These are phyloP conservation scores for Sciurus vulgaris DNA, from an alignment of 2,797 vertebrate species.

Conservation along the genomic window DNA sequence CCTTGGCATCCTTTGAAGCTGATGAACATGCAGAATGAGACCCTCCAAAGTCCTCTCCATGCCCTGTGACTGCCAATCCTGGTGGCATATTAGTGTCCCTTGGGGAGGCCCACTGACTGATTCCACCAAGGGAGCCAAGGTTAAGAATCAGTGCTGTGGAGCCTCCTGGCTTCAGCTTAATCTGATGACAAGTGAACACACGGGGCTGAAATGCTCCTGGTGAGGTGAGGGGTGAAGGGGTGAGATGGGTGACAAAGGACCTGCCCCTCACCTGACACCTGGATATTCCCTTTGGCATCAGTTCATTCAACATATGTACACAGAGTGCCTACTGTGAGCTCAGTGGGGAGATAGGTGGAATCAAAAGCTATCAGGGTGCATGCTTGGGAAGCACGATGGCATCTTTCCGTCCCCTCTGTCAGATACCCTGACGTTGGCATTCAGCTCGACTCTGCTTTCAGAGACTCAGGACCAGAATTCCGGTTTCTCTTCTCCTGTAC, in stretches of 20 bases:
- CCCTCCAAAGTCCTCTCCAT: not conserved
- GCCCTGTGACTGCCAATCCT: not conserved
- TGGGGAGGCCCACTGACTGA: not conserved
- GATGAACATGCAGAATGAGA: not conserved
- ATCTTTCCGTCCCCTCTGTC: not conserved
- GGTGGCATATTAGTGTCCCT: not conserved
- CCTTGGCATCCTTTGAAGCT: not conserved
- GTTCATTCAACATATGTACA: not conserved
- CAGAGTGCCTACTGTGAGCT: not conserved
- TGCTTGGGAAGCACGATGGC: not conserved
- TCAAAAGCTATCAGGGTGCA: not conserved
- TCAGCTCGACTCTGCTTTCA: not conserved
- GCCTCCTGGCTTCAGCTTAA: not conserved
- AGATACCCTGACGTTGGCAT: not conserved
- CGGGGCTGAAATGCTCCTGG: not conserved
- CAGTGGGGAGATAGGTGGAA: not conserved
- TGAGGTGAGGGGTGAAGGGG: not conserved
- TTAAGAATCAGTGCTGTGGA: not conserved
- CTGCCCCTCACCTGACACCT: not conserved
- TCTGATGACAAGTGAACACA: not conserved
- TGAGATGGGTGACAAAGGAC: not conserved
- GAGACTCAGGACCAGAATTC: not conserved
- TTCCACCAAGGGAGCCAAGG: not conserved
- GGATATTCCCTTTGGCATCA: not conserved
- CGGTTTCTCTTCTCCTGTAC: not conserved